Percentiles rank a stretch among this genome's conserved stretches.
These are phyloP conservation scores for Neoscelio sp. DNA, from an alignment of 2,888 invertebrate species.

Conservation along the genomic window DNA sequence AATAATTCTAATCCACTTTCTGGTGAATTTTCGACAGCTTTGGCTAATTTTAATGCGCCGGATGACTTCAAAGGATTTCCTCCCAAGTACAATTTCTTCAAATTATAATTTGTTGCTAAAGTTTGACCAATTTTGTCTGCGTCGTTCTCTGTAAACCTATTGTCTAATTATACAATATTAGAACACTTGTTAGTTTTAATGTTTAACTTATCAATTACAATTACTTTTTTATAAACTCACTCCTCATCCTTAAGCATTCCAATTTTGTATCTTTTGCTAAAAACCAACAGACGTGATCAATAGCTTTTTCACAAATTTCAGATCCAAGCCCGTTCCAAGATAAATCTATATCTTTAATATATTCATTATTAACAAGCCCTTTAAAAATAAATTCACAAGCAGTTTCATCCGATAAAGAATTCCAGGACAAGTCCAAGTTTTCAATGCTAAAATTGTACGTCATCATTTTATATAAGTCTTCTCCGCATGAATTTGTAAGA, in stretches of 20 bases:
- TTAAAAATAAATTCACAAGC: conserved; percentile 79
- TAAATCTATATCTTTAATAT: conserved; percentile 34
- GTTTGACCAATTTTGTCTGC: conserved; percentile 81
- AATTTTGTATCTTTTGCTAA: conserved; percentile 69
- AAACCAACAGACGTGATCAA: conserved; percentile 66
- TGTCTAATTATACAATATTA: conserved; percentile 69
- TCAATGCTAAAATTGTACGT: conserved; percentile 34
- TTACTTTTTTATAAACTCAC: conserved; percentile 70
- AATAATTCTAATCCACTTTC: conserved; percentile 80
- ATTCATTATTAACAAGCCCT: conserved; percentile 78
- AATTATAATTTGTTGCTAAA: conserved; percentile 82
- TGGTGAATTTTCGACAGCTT: conserved; percentile 71
- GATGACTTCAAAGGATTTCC: conserved; percentile 84
- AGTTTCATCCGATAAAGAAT: conserved; percentile 25
- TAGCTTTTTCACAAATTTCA: conserved; percentile 64
- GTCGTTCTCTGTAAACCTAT: conserved; percentile 77
- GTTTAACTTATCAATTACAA: neutral
- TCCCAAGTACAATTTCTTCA: conserved; percentile 83
- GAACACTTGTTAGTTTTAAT: conserved; percentile 9
- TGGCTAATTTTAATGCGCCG: conserved; percentile 77
- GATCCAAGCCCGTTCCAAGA: conserved; percentile 83
- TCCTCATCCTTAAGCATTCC: conserved; percentile 72
- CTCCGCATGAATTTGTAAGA: conserved; percentile 29
- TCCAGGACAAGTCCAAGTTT: conserved; percentile 59
- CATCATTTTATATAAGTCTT: conserved; percentile 44